Evolutionary conservation across 2,113 vertebrate genomes (phyloP), one percentile per base, ranked within the genome.

Genomic region (Coreoperca whiteheadi): DNA sequence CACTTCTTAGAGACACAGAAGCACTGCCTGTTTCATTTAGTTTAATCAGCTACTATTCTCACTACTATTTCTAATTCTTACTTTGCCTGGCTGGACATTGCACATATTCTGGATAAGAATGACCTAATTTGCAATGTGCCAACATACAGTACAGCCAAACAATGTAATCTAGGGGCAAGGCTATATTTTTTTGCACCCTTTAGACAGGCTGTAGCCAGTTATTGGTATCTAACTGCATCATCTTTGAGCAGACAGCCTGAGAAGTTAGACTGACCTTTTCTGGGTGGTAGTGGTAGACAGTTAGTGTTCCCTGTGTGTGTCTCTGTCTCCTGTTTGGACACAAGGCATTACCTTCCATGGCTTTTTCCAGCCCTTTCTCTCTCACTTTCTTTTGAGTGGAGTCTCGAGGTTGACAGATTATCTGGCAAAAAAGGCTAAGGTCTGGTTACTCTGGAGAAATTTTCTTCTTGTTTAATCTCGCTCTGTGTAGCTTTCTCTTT

Each of bases 381-480:
- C n/a, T 56, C 25, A 46, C 57, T 74, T 43, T 74, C 14, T 25
- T 69, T 80, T 20, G 5, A 20, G 48, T 28, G 67, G 61, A 75
- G 76, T 60, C 54, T 70, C 34, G 5, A 54, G 64, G 37, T 79
- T 87, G 71, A 82, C 75, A 84, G 71, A 82, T 66, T 61, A 74
- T 79, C 63, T n/a, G 16, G 37, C 53, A 60, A 74, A 73, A 79
- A 53, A 50, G 32, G 43, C 69, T 67, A 32, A 18, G n/a, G 46
- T 84, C 83, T 82, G 77, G 7, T 74, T 73, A 39, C 59, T 77
- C 57, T 50, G 51, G 28, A 74, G 68, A 86, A 67, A 79, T 79
- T 84, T 68, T 56, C 51, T 65, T 74, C 28, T 82, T 41, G 14
- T 74, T 43, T 59, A 48, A 18, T 50, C 21, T 48, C 51, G 56